These are phyloP conservation scores for Nematolebias whitei DNA, from an alignment of 2,113 vertebrate species.

Conservation along the genomic window DNA sequence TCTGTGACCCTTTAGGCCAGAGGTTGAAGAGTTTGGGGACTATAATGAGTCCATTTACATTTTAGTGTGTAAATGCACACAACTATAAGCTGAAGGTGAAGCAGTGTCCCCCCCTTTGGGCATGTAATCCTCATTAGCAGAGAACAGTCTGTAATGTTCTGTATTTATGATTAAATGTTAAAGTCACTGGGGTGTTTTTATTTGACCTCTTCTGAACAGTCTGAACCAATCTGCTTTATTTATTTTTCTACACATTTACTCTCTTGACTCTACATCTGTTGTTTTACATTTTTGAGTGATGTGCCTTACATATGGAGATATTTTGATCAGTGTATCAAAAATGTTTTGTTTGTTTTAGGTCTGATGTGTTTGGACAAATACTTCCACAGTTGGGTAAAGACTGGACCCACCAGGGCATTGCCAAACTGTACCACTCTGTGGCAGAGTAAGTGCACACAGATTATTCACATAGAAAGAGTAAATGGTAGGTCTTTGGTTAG, in stretches of 20 bases:
- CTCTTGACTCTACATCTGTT: conserved; percentile 4
- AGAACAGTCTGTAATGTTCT: conserved; percentile 37
- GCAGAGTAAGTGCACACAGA: conserved; percentile 87
- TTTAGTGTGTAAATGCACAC: conserved; percentile 32
- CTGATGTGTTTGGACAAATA: conserved; percentile 97
- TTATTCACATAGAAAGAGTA: conserved; percentile 39
- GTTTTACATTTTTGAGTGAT: neutral
- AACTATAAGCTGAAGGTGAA: conserved; percentile 28
- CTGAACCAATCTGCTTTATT: neutral
- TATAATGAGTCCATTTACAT: conserved; percentile 81
- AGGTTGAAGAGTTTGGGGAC: conserved; percentile 47
- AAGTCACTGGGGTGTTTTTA: conserved; percentile 18
- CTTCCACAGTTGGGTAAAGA: conserved; percentile 98
- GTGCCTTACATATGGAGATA: neutral
- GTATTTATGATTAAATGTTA: conserved; percentile 35
- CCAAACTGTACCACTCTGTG: conserved; percentile 96
- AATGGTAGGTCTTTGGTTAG: conserved; percentile 38
- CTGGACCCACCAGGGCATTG: conserved; percentile 98
- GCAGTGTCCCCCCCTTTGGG: conserved; percentile 18
- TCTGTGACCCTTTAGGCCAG: conserved; percentile 46
- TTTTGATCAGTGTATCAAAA: conserved; percentile 11
- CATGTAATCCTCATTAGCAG: conserved; percentile 65
- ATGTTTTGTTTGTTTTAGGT: conserved; percentile 77
- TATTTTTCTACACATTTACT: neutral
- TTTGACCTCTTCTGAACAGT: conserved; percentile 32